These are phyloP conservation scores for Sorex maritimensis DNA, from an alignment of 2,797 vertebrate species.

Conservation along the genomic window DNA sequence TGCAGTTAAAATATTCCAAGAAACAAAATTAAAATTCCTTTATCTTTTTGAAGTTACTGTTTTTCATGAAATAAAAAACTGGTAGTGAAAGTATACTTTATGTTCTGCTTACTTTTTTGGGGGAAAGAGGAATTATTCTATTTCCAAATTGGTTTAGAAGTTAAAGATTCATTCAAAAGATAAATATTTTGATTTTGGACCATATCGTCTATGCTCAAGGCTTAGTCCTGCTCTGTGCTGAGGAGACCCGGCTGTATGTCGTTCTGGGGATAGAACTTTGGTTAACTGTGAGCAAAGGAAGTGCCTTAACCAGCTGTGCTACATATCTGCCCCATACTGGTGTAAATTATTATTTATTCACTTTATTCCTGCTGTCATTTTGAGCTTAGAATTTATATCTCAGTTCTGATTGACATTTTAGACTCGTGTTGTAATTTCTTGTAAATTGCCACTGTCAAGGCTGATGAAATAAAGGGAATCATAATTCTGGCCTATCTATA, in stretches of 20 bases:
- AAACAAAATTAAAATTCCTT: too few species aligned
- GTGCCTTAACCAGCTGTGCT: too few species aligned
- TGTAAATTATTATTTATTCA: constrained; percentile 20
- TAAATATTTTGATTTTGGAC: neutral
- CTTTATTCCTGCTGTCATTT: neutral
- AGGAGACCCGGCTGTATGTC: too few species aligned
- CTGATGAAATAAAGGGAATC: too few species aligned
- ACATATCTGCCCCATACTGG: too few species aligned
- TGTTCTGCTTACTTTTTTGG: neutral
- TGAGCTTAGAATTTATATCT: constrained; percentile 35
- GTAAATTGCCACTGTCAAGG: neutral
- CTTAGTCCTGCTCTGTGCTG: too few species aligned
- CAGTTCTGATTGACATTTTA: constrained; percentile 1
- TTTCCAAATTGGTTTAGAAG: constrained; percentile 2
- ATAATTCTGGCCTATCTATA: too few species aligned
- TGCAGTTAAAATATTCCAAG: too few species aligned
- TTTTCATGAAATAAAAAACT: constrained; percentile 52
- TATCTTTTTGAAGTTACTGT: neutral
- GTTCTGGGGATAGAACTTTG: too few species aligned
- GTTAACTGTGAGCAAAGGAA: too few species aligned
- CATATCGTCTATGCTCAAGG: too few species aligned
- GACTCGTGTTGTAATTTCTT: constrained; percentile 44
- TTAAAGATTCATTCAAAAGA: constrained; percentile 47
- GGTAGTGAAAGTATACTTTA: neutral
- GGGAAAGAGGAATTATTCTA: neutral